Evolutionary conservation across 2,888 invertebrate species (phyloP).

Genomic region (Rhimphoctona megacephalus): DNA sequence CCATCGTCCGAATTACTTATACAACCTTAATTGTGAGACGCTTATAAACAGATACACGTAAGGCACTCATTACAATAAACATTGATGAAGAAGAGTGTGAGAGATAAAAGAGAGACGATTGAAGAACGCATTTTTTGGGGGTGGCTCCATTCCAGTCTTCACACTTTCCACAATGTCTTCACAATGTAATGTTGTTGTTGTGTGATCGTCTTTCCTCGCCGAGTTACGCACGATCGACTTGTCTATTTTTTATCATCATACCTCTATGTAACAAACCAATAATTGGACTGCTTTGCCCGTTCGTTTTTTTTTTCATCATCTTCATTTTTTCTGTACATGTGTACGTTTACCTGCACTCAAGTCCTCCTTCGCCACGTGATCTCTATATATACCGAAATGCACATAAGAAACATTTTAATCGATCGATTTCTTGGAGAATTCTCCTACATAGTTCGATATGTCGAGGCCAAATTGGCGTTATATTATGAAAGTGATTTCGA

Average conservation of each 20-base stretch:
- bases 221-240: conserved; percentile 58
- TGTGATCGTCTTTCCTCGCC: conserved; percentile 16
- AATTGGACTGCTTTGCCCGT: conserved; percentile 4
- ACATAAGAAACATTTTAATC: conserved; percentile 25
- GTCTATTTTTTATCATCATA: conserved; percentile 18
- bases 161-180: conserved; percentile 26
- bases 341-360: background rate
- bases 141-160: conserved; percentile 58
- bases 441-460: conserved; percentile 4
- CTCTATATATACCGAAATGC: background rate
- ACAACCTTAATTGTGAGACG: conserved; percentile 65
- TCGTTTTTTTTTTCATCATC: conserved; percentile 25
- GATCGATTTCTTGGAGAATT: conserved; percentile 22
- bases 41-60: conserved; percentile 19
- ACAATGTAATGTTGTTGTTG: background rate
- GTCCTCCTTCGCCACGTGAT: conserved; percentile 14
- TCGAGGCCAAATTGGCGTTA: conserved; percentile 17
- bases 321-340: conserved; percentile 3
- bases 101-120: conserved; percentile 22
- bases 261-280: conserved; percentile 21
- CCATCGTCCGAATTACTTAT: conserved; percentile 75
- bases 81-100: conserved; percentile 5
- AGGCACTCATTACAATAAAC: conserved; percentile 33
- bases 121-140: conserved; percentile 64
- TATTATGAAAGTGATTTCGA: conserved; percentile 43